These are phyloP conservation scores for Venustaconcha ellipsiformis DNA, from an alignment of 1,140 invertebrate species.

Conservation along the genomic window DNA sequence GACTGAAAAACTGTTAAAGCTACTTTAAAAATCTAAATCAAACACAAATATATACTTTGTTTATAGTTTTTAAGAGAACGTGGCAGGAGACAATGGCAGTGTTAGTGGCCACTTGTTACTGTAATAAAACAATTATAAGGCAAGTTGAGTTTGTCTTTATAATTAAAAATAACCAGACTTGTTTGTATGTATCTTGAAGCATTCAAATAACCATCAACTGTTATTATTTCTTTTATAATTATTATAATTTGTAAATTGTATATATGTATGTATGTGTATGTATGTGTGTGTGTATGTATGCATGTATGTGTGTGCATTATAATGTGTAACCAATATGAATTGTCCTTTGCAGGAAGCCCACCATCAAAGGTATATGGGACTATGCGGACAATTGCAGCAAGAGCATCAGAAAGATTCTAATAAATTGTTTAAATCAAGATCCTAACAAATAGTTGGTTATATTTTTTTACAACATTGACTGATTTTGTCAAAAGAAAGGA, in stretches of 20 bases:
- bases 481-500: no score
- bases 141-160: background rate
- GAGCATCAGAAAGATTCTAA: slow-evolving; percentile 86
- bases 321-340: background rate
- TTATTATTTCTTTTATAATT: background rate
- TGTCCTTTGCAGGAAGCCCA: slow-evolving; percentile 75
- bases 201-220: background rate
- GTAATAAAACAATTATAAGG: no score
- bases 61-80: no score
- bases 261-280: no score
- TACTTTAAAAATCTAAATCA: no score
- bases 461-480: no score
- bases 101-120: no score
- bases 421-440: slow-evolving; percentile 14
- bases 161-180: background rate
- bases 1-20: no score
- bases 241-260: background rate
- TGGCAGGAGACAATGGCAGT: no score
- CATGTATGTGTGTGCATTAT: slow-evolving; percentile 2
- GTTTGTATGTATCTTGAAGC: background rate
- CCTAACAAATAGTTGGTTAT: no score
- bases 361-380: slow-evolving; percentile 97
- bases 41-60: no score
- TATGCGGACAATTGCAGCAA: slow-evolving; percentile 84
- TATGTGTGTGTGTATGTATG: no score